Evolutionary conservation across 2,113 vertebrate species (phyloP).

Genomic region (Copsychus sechellarum): DNA sequence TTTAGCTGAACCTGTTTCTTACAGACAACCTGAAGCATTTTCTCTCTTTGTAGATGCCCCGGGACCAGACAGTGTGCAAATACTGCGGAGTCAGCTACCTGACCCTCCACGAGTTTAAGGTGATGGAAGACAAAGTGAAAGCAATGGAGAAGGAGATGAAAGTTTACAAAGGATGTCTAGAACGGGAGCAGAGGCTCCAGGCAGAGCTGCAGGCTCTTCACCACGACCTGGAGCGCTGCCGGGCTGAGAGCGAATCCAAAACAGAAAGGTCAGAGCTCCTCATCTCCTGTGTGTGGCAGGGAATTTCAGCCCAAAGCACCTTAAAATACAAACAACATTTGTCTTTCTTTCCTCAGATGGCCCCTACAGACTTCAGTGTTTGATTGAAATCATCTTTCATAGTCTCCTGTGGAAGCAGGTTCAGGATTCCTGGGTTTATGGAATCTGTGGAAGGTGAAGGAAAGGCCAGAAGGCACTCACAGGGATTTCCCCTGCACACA

Average conservation of each 20-base stretch:
- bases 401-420: neutral
- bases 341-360: neutral
- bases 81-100: slow-evolving; percentile 93
- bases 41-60: slow-evolving; percentile 73
- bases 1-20: neutral
- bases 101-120: slow-evolving; percentile 87
- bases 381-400: neutral
- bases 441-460: neutral
- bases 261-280: slow-evolving; percentile 68
- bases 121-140: slow-evolving; percentile 80
- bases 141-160: slow-evolving; percentile 81
- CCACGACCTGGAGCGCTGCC: slow-evolving; percentile 68
- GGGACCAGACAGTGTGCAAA: slow-evolving; percentile 83
- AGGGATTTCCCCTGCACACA: neutral
- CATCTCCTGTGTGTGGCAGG: neutral
- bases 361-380: neutral
- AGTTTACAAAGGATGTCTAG: slow-evolving; percentile 71
- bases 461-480: neutral
- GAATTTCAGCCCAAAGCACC: slow-evolving; percentile 9
- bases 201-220: slow-evolving; percentile 73
- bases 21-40: neutral
- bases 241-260: slow-evolving; percentile 69
- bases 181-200: slow-evolving; percentile 75
- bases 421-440: neutral
- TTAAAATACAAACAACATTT: neutral